These are phyloP conservation scores for Eupithecia subfuscata DNA, from an alignment of 2,888 invertebrate genomes.

Conservation along the genomic window DNA sequence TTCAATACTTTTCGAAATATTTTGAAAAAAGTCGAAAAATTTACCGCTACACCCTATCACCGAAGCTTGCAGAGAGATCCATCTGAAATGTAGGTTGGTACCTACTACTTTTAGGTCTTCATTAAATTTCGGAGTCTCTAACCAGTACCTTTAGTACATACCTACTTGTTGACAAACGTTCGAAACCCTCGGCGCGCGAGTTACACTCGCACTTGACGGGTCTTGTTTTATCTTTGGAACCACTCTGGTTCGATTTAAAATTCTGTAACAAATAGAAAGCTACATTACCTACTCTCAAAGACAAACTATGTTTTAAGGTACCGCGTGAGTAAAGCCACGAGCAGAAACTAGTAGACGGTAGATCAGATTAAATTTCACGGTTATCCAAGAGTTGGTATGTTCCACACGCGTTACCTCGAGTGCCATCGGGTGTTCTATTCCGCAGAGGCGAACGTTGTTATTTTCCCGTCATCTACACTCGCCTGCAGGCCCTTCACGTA, in stretches of 20 bases:
- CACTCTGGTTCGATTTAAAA: not conserved
- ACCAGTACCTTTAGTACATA: no score
- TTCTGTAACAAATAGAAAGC: not conserved
- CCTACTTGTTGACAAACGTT: no score
- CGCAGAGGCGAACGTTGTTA: slow-evolving; percentile 51
- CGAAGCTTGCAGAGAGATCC: no score
- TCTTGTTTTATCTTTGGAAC: no score
- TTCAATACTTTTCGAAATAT: no score
- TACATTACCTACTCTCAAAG: not conserved
- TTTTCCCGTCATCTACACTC: slow-evolving; percentile 48
- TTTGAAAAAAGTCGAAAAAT: no score
- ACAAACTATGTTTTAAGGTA: not conserved
- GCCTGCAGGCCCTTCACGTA: slow-evolving; percentile 43
- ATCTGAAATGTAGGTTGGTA: no score
- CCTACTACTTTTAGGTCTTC: no score
- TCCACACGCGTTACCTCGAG: slow-evolving; percentile 8
- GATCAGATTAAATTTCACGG: not conserved
- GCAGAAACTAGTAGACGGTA: not conserved
- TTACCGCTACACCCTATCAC: no score
- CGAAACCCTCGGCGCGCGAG: no score
- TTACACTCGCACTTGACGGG: no score
- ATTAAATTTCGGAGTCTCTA: no score
- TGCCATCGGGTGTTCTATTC: slow-evolving; percentile 42
- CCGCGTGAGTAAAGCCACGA: not conserved
- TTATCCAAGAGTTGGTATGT: slow-evolving; percentile 11